These are phyloP conservation scores for Elgaria multicarinata DNA, from an alignment of 2,113 vertebrate genomes.

Conservation along the genomic window DNA sequence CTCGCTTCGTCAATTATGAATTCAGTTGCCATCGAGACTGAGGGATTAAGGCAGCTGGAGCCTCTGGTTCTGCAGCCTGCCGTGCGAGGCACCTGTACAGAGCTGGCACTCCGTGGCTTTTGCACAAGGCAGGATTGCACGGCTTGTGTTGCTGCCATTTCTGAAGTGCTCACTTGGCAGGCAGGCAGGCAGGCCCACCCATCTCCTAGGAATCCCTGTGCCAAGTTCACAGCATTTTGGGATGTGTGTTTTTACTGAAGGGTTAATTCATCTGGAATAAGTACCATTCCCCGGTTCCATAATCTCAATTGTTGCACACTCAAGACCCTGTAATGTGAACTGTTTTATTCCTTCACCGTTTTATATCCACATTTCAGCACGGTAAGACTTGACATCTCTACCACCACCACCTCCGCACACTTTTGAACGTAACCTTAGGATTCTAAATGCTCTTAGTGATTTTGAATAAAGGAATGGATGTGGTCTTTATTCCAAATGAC, in stretches of 20 bases:
- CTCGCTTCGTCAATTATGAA: constrained; percentile 24
- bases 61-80: constrained; percentile 17
- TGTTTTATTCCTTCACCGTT: neutral
- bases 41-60: constrained; percentile 17
- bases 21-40: constrained; percentile 44
- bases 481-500: neutral
- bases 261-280: neutral
- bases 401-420: too few species aligned
- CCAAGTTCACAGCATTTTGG: neutral
- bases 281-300: neutral
- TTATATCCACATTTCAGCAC: neutral
- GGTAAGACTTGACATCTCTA: neutral
- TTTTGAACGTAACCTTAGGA: neutral
- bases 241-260: too few species aligned
- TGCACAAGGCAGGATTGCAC: neutral
- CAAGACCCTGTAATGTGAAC: neutral
- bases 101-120: neutral
- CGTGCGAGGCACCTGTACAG: neutral
- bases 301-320: too few species aligned
- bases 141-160: neutral
- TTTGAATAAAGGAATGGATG: neutral
- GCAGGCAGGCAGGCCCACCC: neutral
- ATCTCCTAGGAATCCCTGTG: neutral
- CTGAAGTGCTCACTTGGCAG: neutral
- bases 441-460: neutral